Evolutionary conservation across 1,140 invertebrate species (phyloP), one percentile per base, ranked within the genome.

Genomic region (Cecropterus lyciades): DNA sequence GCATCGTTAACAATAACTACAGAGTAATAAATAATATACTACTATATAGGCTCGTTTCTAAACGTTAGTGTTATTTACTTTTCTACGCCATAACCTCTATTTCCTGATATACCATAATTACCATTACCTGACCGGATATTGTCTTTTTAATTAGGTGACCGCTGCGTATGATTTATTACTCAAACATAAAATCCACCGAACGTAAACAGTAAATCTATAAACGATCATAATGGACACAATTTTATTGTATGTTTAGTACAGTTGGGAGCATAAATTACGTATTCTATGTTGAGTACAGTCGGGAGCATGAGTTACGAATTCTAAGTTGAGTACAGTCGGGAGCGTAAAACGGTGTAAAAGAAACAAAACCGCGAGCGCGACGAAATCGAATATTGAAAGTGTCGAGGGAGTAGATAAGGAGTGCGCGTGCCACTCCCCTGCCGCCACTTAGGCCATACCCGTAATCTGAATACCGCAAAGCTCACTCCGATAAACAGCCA

Each of bases 311-410:
- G 20, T 20, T 2, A 20, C 20, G 20, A 2, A 20, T 20, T 20
- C 1, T 20, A 20, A n/a, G n/a, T 20, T 20, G 1, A 20, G 69
- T 73, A 70, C 72, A 73, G 62, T 76, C 70, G 68, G 79, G 59
- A 77, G 72, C 70, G 70, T 62, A 62, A 62, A 62, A 42, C 45
- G 59, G 46, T 62, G 76, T 79, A 78, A 77, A 75, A 56, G 72
- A 78, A 84, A 79, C 80, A 78, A 82, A 84, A 86, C 67, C 68
- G 70, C 75, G 72, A 52, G 71, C 69, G 76, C 82, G 79, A 80
- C 80, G 85, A 85, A 90, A 88, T 81, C 85, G 84, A 90, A 91
- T 89, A 91, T 88, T 90, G 87, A 88, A 92, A 92, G 87, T 92
- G 87, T 92, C 86, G 85, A 87, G 84, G 81, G 86, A 88, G 82